Percentiles rank a stretch among this genome's conserved stretches.
Evolutionary conservation across 2,888 invertebrate genomes (phyloP).

Genomic region (Myathropa florea): DNA sequence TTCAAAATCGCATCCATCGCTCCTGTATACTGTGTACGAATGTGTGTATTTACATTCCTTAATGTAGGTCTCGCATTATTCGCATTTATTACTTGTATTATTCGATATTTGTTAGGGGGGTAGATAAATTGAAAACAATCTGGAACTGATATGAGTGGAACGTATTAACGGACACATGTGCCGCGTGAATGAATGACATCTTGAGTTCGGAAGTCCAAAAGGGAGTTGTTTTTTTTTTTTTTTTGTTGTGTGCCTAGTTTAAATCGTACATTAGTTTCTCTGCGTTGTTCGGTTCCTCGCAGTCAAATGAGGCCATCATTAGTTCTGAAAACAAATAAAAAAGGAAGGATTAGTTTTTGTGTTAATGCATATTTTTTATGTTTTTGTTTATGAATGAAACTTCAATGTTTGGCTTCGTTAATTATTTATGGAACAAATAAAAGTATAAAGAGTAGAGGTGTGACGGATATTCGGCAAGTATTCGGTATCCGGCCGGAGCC

Average conservation of each 20-base stretch:
- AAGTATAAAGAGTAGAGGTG: too few species aligned
- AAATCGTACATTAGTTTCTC: conserved; percentile 79
- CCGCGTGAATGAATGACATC: background rate
- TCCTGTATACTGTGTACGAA: conserved; percentile 18
- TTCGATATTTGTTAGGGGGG: background rate
- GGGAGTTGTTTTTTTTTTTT: too few species aligned
- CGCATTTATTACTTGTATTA: background rate
- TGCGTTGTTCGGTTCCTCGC: conserved; percentile 79
- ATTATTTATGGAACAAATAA: too few species aligned
- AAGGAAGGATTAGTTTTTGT: background rate
- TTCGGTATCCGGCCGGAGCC: too few species aligned
- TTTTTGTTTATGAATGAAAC: background rate
- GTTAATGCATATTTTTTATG: background rate
- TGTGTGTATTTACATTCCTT: conserved; percentile 41
- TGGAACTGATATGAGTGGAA: conserved; percentile 25
- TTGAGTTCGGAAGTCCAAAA: background rate
- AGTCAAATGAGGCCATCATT: conserved; percentile 80
- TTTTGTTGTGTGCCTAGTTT: conserved; percentile 71
- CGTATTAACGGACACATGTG: background rate
- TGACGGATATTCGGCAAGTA: too few species aligned
- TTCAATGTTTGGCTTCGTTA: too few species aligned
- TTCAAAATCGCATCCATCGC: background rate
- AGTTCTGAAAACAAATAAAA: conserved; percentile 75
- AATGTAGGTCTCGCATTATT: background rate
- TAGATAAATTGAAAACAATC: background rate